A percentile compares a stretch with the other conserved stretches of the same genome.
Evolutionary conservation across 2,113 vertebrate species (phyloP).

Genomic region (Daubentonia madagascariensis): DNA sequence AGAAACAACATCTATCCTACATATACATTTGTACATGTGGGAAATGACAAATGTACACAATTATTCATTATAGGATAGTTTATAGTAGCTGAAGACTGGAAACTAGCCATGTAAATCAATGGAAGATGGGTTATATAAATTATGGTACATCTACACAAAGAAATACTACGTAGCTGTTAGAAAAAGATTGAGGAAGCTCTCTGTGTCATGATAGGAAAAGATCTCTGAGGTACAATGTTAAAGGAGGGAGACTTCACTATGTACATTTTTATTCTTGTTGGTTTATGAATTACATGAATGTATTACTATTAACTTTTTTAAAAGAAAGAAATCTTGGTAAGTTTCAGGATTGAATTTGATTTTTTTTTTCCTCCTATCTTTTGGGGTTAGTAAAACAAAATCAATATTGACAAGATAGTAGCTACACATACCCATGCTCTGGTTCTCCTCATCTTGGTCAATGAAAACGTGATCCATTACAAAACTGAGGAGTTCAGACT

Average conservation of each 20-base stretch:
- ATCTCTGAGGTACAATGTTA: neutral
- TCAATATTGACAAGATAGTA: conserved; percentile 40
- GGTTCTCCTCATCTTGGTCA: conserved; percentile 99
- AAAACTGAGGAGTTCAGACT: conserved; percentile 97
- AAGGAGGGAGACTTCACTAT: neutral
- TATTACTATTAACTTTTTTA: neutral
- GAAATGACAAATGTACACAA: neutral
- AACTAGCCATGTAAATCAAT: neutral
- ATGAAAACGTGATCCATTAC: conserved; percentile 99
- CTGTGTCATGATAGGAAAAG: neutral
- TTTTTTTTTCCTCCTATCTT: neutral
- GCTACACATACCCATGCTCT: conserved; percentile 95
- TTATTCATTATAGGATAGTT: neutral
- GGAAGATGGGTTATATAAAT: neutral
- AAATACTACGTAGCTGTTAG: neutral
- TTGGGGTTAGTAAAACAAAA: neutral
- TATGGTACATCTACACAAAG: neutral
- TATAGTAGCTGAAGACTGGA: neutral
- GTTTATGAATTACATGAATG: conserved; percentile 11
- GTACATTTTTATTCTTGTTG: neutral
- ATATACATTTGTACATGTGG: neutral
- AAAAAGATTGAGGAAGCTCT: neutral
- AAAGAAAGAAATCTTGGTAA: conserved; percentile 2
- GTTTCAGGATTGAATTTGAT: neutral
- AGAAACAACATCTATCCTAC: neutral